Evolutionary conservation across 2,797 vertebrate genomes (phyloP).

Genomic region (Menidia menidia): DNA sequence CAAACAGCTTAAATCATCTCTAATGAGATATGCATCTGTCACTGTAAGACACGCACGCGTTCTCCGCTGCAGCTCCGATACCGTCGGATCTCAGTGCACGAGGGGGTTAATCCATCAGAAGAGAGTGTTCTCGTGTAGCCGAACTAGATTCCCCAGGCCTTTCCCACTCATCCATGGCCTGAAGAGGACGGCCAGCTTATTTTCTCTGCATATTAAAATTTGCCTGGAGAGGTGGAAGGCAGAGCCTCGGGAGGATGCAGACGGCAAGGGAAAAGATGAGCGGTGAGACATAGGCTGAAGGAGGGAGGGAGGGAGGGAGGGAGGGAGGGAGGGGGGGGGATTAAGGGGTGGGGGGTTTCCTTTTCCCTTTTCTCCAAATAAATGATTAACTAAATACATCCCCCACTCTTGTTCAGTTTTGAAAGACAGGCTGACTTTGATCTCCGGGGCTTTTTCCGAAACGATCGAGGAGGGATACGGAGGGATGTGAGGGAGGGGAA

Average conservation of each 20-base stretch:
- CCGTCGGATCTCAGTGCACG: constrained; percentile 28
- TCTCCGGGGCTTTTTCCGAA: constrained; percentile 73
- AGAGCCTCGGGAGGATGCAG: constrained; percentile 46
- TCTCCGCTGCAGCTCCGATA: constrained; percentile 4
- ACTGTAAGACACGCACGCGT: constrained; percentile 15
- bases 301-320: neutral
- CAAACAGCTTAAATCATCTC: constrained; percentile 48
- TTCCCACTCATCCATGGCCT: constrained; percentile 57
- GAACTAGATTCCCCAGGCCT: constrained; percentile 56
- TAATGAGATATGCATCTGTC: constrained; percentile 47
- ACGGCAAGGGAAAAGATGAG: constrained; percentile 26
- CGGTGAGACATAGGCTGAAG: constrained; percentile 47
- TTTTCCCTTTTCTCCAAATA: constrained; percentile 53
- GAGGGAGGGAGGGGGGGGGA: too few relatives aligned
- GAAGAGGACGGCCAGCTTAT: constrained; percentile 64
- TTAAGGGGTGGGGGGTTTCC: constrained; percentile 22
- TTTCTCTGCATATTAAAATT: constrained; percentile 69
- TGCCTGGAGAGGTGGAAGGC: constrained; percentile 56
- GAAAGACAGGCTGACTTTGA: constrained; percentile 75
- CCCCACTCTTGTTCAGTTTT: constrained; percentile 68
- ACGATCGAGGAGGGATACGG: constrained; percentile 62
- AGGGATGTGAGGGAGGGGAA: constrained; percentile 44
- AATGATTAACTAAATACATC: constrained; percentile 77
- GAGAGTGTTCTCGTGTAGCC: constrained; percentile 44
- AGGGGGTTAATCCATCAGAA: constrained; percentile 69